A percentile compares a stretch with the other conserved stretches of the same genome.
Conservation (phyloP, 2,797 vertebrate species). For the Hirundo rustica region DNA sequence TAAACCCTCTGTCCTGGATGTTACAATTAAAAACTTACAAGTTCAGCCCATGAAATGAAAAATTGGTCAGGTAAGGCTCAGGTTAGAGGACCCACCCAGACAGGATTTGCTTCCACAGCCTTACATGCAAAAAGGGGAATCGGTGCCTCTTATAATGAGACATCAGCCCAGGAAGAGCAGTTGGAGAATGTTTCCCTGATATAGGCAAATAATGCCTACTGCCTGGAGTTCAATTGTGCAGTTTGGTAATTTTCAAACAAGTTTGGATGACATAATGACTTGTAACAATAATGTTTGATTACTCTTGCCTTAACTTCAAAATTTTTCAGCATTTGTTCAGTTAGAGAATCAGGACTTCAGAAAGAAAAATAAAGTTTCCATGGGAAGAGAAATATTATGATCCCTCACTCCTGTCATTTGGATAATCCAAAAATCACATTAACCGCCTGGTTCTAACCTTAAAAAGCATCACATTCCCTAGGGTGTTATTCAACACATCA, state of each 20-base stretch:
- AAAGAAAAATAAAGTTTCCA: slow-evolving; percentile 19
- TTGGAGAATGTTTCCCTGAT: neutral
- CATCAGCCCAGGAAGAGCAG: neutral
- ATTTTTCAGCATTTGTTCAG: neutral
- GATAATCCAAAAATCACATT: neutral
- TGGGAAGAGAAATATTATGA: slow-evolving; percentile 7
- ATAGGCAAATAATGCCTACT: neutral
- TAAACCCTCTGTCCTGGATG: neutral
- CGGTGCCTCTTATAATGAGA: neutral
- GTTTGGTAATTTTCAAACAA: neutral
- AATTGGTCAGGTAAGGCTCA: neutral
- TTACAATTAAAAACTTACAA: neutral
- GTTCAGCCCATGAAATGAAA: neutral
- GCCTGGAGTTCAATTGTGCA: neutral
- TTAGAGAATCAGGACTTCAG: neutral
- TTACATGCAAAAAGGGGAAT: neutral
- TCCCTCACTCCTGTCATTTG: neutral
- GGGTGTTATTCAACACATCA: slow-evolving; percentile 20
- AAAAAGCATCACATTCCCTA: neutral
- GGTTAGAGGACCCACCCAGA: neutral
- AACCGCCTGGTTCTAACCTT: slow-evolving; percentile 3
- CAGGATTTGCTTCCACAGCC: neutral
- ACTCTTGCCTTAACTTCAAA: neutral
- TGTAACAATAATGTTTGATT: neutral
- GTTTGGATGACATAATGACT: neutral